phyloP scores from a whole-genome alignment of 2,113 vertebrate genomes.

The Saguinus imperator region DNA sequence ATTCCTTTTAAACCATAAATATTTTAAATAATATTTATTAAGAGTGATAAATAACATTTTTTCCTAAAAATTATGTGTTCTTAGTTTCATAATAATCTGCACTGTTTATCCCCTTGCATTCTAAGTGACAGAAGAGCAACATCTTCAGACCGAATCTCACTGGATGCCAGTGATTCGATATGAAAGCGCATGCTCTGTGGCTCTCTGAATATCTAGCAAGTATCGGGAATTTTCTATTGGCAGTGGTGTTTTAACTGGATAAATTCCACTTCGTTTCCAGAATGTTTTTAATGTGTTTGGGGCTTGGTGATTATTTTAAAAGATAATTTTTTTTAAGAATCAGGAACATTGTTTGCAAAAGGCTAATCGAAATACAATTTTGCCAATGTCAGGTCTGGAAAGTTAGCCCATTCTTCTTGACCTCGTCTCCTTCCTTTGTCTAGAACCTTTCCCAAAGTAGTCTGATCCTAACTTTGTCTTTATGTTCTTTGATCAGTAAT shows the following conservation, averaged over 20 bases:
- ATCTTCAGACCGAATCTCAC: slow-evolving; percentile 2
- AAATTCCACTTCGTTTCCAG: neutral
- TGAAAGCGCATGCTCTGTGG: neutral
- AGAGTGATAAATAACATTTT: slow-evolving; percentile 49
- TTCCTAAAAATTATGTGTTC: slow-evolving; percentile 50
- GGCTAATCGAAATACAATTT: slow-evolving; percentile 29
- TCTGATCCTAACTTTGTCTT: neutral
- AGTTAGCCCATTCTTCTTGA: neutral
- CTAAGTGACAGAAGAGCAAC: slow-evolving; percentile 20
- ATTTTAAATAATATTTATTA: slow-evolving; percentile 67
- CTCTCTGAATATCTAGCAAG: neutral
- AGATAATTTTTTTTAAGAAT: slow-evolving; percentile 32
- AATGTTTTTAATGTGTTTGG: neutral
- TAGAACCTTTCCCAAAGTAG: neutral
- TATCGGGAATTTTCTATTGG: neutral
- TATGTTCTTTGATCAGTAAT: neutral
- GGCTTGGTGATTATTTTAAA: slow-evolving; percentile 5
- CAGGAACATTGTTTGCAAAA: slow-evolving; percentile 37
- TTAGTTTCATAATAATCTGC: slow-evolving; percentile 37
- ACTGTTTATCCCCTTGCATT: slow-evolving; percentile 19
- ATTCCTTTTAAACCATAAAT: slow-evolving; percentile 63
- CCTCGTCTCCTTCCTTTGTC: neutral
- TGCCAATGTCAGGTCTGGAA: neutral
- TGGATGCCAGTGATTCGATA: neutral
- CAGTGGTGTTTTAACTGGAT: slow-evolving; percentile 12